These are phyloP conservation scores for Diarsia dahlii DNA, from an alignment of 2,888 invertebrate genomes.

Conservation along the genomic window DNA sequence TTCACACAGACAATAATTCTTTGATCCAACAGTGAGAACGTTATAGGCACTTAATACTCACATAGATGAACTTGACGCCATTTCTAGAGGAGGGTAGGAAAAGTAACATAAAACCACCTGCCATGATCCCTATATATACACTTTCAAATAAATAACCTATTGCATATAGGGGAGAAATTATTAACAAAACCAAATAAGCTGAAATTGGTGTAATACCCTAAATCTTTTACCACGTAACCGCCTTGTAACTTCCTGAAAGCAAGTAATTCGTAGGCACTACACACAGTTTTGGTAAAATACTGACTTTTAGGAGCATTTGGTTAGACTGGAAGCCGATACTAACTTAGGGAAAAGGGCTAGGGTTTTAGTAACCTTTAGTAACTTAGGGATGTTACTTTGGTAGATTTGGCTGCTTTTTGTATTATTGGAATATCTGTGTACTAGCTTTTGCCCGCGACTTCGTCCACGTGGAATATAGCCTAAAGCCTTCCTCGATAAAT, in stretches of 20 bases:
- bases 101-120: too few species aligned
- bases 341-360: background rate
- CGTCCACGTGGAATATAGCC: too few species aligned
- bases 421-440: background rate
- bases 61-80: background rate
- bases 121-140: too few species aligned
- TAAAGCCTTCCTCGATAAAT: too few species aligned
- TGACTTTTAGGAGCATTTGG: slow-evolving; percentile 17
- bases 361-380: background rate
- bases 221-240: slow-evolving; percentile 26
- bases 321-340: background rate
- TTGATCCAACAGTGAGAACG: too few species aligned
- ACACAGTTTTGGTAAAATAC: slow-evolving; percentile 6
- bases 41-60: too few species aligned
- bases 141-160: slow-evolving; percentile 5
- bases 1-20: too few species aligned
- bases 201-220: slow-evolving; percentile 25
- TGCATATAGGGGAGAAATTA: background rate
- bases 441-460: too few species aligned
- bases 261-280: slow-evolving; percentile 49
- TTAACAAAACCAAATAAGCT: slow-evolving; percentile 35
- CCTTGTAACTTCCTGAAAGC: slow-evolving; percentile 24
- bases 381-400: background rate
- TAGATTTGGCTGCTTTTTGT: background rate
- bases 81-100: too few species aligned